Conservation (phyloP, 1,140 invertebrate species). For the Babylonia areolata region DNA sequence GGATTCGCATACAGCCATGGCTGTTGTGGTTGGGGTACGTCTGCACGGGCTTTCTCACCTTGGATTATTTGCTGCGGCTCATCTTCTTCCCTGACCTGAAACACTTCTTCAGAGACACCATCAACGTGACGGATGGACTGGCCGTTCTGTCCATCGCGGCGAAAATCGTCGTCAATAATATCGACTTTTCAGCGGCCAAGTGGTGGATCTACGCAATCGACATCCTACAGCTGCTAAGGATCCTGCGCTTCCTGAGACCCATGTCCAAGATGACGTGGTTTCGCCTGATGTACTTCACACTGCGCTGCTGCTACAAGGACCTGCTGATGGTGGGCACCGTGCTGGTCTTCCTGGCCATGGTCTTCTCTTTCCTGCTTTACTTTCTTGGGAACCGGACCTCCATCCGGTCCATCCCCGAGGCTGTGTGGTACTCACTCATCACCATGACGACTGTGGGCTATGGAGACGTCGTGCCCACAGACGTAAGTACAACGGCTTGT, state of each 20-base stretch:
- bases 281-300: conserved; percentile 94
- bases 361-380: conserved; percentile 61
- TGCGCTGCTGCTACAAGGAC: conserved; percentile 61
- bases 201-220: conserved; percentile 48
- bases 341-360: conserved; percentile 53
- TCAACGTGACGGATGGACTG: conserved; percentile 98
- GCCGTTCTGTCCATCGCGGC: conserved; percentile 82
- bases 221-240: conserved; percentile 98
- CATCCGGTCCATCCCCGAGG: conserved; percentile 88
- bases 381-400: conserved; percentile 60
- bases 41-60: neutral
- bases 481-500: conserved; percentile 48
- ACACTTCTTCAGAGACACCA: conserved; percentile 83
- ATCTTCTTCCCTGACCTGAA: conserved; percentile 70
- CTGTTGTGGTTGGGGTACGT: neutral
- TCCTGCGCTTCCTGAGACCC: conserved; percentile 97
- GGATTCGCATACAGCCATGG: no score
- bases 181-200: neutral
- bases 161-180: no score
- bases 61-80: conserved; percentile 67
- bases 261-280: conserved; percentile 81
- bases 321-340: conserved; percentile 58
- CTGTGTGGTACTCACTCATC: conserved; percentile 90
- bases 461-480: conserved; percentile 86
- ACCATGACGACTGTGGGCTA: conserved; percentile 99